phyloP scores from a whole-genome alignment of 2,797 vertebrate genomes.

The Loris lydekkerianus region DNA sequence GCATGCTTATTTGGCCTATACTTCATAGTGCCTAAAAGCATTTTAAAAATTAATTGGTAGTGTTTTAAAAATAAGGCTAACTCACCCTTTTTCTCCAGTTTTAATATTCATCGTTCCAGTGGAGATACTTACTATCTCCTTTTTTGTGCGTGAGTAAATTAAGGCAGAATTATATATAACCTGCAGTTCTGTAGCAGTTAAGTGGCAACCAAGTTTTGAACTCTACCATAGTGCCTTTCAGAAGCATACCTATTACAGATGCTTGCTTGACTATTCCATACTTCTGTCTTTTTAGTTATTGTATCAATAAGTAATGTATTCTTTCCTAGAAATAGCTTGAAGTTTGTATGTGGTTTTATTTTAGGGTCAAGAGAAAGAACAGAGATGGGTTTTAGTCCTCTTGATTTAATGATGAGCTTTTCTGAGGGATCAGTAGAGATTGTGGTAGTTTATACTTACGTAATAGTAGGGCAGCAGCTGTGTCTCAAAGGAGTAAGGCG shows the following conservation, averaged over 20 bases:
- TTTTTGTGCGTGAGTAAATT: background rate
- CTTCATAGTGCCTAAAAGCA: background rate
- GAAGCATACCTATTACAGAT: background rate
- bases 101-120: background rate
- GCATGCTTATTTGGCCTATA: background rate
- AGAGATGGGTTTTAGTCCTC: background rate
- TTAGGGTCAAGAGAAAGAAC: background rate
- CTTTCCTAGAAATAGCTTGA: constrained; percentile 10
- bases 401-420: background rate
- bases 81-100: background rate
- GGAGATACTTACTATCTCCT: background rate
- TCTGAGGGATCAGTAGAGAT: background rate
- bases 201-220: background rate
- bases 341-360: background rate
- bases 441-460: background rate
- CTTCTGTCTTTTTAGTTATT: background rate
- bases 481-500: too few species aligned
- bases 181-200: background rate
- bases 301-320: background rate
- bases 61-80: background rate
- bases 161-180: background rate
- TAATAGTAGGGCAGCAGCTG: too few species aligned
- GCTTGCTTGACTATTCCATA: background rate
- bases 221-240: background rate
- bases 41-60: background rate